Conservation (phyloP, 2,888 invertebrate genomes). For the Folsomia candida region DNA sequence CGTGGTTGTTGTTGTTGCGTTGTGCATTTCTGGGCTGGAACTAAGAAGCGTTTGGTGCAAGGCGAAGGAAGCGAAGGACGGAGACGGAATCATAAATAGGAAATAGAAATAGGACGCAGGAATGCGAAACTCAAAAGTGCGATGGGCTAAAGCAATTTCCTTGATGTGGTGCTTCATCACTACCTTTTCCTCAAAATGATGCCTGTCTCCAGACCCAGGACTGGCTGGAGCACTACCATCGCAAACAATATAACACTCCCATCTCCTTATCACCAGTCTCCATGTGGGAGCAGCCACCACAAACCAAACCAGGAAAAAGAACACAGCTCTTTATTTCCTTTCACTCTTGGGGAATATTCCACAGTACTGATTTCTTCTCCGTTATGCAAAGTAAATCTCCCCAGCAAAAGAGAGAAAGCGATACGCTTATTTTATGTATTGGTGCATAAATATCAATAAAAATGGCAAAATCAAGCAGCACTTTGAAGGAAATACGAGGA, state of each 20-base stretch:
- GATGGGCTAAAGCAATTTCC: conserved; percentile 7
- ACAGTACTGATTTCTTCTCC: neutral
- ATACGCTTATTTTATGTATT: neutral
- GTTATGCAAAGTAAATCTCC: conserved; percentile 1
- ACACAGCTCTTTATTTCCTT: neutral
- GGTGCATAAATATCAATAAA: conserved; percentile 3
- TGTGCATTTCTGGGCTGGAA: neutral
- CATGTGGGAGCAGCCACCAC: neutral
- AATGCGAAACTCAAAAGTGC: conserved; percentile 3
- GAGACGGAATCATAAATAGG: conserved; percentile 2
- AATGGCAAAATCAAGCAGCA: neutral
- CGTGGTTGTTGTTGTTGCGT: neutral
- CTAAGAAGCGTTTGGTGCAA: neutral
- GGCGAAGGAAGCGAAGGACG: neutral
- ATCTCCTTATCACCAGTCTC: neutral
- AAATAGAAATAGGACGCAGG: conserved; percentile 1
- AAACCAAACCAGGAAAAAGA: neutral
- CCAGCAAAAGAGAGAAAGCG: neutral
- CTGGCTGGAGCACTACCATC: neutral
- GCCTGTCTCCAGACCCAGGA: neutral
- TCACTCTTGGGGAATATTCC: neutral
- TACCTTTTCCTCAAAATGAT: conserved; percentile 4
- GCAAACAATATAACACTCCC: neutral
- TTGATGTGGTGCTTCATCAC: conserved; percentile 6
- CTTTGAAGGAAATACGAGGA: neutral